phyloP scores from a whole-genome alignment of 2,797 vertebrate species.

The Syngnathus rostellatus region DNA sequence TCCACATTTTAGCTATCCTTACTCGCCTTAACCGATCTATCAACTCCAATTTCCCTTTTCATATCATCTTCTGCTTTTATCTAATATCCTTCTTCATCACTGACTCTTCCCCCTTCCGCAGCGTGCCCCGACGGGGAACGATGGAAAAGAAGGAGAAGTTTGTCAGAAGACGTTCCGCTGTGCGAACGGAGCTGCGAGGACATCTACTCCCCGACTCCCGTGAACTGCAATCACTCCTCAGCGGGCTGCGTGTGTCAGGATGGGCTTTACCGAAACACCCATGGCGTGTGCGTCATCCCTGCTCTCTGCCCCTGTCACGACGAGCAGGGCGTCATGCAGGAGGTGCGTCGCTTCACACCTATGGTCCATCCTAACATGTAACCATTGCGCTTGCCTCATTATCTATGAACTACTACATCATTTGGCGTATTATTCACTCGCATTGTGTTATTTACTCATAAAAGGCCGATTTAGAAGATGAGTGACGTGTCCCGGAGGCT shows the following conservation, averaged over 20 bases:
- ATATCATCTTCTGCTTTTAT: neutral
- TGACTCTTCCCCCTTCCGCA: slow-evolving; percentile 28
- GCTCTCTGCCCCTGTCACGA: slow-evolving; percentile 76
- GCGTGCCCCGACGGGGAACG: slow-evolving; percentile 73
- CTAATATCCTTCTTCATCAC: neutral
- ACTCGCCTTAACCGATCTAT: neutral
- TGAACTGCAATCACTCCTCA: slow-evolving; percentile 58
- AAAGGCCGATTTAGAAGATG: slow-evolving; percentile 48
- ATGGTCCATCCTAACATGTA: slow-evolving; percentile 9
- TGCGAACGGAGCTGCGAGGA: slow-evolving; percentile 76
- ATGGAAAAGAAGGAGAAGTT: slow-evolving; percentile 64
- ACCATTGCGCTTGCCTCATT: slow-evolving; percentile 26
- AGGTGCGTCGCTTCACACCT: slow-evolving; percentile 40
- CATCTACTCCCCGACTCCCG: slow-evolving; percentile 43
- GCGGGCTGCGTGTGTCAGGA: slow-evolving; percentile 72
- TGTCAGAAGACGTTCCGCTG: slow-evolving; percentile 7
- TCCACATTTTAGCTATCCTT: neutral
- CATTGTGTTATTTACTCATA: slow-evolving; percentile 54
- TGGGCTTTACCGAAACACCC: slow-evolving; percentile 67
- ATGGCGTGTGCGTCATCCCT: slow-evolving; percentile 67
- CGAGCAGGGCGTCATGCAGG: slow-evolving; percentile 34
- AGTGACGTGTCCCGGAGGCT: slow-evolving; percentile 45
- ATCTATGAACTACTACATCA: slow-evolving; percentile 10
- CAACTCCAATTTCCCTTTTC: neutral
- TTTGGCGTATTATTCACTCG: slow-evolving; percentile 23